phyloP scores from a whole-genome alignment of 2,113 vertebrate species.

The Megaceryle torquata region DNA sequence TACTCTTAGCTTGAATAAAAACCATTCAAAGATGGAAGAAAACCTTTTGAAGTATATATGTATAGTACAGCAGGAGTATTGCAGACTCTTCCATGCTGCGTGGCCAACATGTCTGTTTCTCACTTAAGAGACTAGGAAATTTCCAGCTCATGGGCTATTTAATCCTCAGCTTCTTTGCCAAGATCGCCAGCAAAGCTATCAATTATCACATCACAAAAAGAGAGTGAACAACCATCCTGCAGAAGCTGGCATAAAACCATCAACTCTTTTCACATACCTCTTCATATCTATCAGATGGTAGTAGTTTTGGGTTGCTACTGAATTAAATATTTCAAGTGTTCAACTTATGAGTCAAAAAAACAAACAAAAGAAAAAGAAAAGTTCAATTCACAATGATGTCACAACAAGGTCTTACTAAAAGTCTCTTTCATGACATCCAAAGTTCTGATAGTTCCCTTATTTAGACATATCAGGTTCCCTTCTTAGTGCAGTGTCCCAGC shows the following conservation, averaged over 20 bases:
- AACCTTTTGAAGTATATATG: background rate
- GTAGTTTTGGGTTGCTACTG: constrained; percentile 33
- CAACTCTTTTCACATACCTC: constrained; percentile 44
- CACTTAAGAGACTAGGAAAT: constrained; percentile 43
- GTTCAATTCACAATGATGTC: constrained; percentile 18
- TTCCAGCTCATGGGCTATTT: constrained; percentile 43
- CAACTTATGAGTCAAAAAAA: background rate
- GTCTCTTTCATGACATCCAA: background rate
- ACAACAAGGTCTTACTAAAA: background rate
- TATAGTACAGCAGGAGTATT: background rate
- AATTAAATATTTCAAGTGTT: constrained; percentile 16
- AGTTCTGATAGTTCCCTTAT: background rate
- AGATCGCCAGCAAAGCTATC: constrained; percentile 50
- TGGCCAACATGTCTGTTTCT: constrained; percentile 37
- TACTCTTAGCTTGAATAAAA: background rate
- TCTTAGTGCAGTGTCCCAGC: background rate
- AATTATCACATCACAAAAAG: constrained; percentile 65
- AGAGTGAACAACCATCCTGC: constrained; percentile 43
- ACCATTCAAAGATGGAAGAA: background rate
- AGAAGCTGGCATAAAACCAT: constrained; percentile 44
- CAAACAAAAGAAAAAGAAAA: background rate
- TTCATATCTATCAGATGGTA: constrained; percentile 46
- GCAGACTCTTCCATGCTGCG: constrained; percentile 3
- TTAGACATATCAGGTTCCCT: background rate
- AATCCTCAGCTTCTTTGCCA: constrained; percentile 53